These are phyloP conservation scores for Augiades crinisus DNA, from an alignment of 2,888 invertebrate species.

Conservation along the genomic window DNA sequence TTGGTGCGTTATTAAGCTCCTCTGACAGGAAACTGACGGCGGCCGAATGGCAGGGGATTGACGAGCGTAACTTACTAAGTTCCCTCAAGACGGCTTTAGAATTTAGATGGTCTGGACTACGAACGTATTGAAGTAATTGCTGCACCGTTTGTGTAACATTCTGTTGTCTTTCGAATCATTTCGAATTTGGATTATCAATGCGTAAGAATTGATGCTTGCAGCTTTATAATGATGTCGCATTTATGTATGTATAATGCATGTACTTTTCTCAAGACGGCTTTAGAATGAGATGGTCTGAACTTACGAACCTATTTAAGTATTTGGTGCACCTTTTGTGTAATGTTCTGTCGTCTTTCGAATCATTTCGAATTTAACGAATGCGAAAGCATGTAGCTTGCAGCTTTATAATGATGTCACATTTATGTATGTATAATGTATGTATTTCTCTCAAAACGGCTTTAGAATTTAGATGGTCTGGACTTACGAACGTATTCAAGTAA, in stretches of 20 bases:
- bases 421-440: too few species aligned
- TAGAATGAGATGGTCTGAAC: background rate
- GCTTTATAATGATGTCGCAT: too few species aligned
- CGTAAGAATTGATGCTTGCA: too few species aligned
- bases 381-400: too few species aligned
- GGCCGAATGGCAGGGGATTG: background rate
- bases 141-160: too few species aligned
- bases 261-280: background rate
- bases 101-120: background rate
- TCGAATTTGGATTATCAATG: too few species aligned
- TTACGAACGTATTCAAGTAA: background rate
- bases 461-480: background rate
- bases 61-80: constrained; percentile 4
- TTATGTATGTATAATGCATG: too few species aligned
- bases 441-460: background rate
- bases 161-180: too few species aligned
- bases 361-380: too few species aligned
- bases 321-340: too few species aligned
- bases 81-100: background rate
- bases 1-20: constrained; percentile 14
- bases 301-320: background rate
- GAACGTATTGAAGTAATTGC: background rate
- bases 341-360: too few species aligned
- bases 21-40: constrained; percentile 9
- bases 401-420: too few species aligned